Percentiles rank a stretch among this genome's conserved stretches.
phyloP scores from a whole-genome alignment of 1,140 invertebrate species.

The Antheraea pernyi region DNA sequence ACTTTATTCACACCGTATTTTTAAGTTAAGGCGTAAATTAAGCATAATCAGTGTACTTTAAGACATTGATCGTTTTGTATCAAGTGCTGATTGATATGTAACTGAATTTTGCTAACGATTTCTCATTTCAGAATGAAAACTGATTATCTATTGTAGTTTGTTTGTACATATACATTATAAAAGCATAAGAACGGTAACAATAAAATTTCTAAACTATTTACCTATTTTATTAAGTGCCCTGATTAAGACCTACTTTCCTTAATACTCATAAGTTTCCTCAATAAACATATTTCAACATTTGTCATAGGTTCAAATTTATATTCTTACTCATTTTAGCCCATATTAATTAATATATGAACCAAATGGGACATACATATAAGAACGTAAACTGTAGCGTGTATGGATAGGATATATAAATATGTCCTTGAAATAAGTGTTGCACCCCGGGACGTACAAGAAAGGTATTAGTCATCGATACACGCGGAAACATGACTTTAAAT shows the following conservation, averaged over 20 bases:
- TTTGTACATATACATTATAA: conserved; percentile 77
- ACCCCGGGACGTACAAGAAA: too few species aligned
- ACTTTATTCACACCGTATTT: conserved; percentile 64
- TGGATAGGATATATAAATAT: too few species aligned
- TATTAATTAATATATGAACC: too few species aligned
- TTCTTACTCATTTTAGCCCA: too few species aligned
- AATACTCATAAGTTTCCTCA: background rate
- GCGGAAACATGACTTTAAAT: too few species aligned
- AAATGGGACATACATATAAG: too few species aligned
- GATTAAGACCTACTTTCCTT: too few species aligned
- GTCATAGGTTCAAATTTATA: too few species aligned
- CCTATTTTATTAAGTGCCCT: background rate
- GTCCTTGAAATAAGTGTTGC: too few species aligned
- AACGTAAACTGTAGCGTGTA: too few species aligned
- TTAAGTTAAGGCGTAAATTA: conserved; percentile 68
- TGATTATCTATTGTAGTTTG: conserved; percentile 74
- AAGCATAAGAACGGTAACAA: conserved; percentile 74
- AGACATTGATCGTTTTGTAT: conserved; percentile 47
- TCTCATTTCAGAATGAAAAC: conserved; percentile 72
- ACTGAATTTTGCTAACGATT: conserved; percentile 64
- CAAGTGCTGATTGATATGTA: conserved; percentile 45
- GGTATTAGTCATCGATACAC: too few species aligned
- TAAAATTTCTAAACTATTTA: conserved; percentile 69
- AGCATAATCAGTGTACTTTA: conserved; percentile 68
- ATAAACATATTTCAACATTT: too few species aligned